Conservation (phyloP, 2,797 vertebrate genomes). For the Caiman crocodilus region DNA sequence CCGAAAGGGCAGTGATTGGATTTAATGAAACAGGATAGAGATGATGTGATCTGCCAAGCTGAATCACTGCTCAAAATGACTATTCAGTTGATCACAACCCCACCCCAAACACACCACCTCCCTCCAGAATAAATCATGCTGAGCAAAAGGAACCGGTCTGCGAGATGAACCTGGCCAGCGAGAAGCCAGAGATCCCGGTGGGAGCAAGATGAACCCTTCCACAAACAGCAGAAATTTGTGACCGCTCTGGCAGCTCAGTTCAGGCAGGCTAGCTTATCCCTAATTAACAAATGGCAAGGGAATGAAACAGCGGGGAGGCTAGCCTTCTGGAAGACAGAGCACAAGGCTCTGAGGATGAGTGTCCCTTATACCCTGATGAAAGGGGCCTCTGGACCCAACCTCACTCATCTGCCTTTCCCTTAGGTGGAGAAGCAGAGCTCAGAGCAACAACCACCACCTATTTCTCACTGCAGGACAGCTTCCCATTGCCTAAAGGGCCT, state of each 20-base stretch:
- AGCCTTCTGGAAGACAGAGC: not conserved
- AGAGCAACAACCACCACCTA: slow-evolving; percentile 51
- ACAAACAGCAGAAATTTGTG: not conserved
- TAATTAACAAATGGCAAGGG: not conserved
- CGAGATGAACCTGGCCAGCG: fast-evolving
- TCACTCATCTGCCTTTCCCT: slow-evolving; percentile 21
- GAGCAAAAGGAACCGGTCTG: slow-evolving; percentile 11
- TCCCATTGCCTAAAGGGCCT: not conserved
- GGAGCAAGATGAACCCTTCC: slow-evolving; percentile 11
- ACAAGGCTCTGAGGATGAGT: not conserved
- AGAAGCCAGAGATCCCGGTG: slow-evolving; percentile 7
- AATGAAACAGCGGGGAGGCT: not conserved
- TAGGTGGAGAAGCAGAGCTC: not conserved
- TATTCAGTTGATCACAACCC: slow-evolving; percentile 18
- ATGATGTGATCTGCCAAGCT: slow-evolving; percentile 32
- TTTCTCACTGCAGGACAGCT: slow-evolving; percentile 22
- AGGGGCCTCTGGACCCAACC: not conserved
- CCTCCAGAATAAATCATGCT: not conserved
- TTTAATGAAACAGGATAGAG: not conserved
- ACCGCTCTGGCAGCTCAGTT: fast-evolving
- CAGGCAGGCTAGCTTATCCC: not conserved
- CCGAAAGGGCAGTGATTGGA: slow-evolving; percentile 39
- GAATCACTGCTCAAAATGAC: slow-evolving; percentile 45
- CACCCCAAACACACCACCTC: not conserved
- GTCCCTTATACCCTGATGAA: not conserved